Evolutionary conservation across 2,113 vertebrate genomes (phyloP), one percentile per base, ranked within the genome.

Genomic region (Microtus pennsylvanicus): DNA sequence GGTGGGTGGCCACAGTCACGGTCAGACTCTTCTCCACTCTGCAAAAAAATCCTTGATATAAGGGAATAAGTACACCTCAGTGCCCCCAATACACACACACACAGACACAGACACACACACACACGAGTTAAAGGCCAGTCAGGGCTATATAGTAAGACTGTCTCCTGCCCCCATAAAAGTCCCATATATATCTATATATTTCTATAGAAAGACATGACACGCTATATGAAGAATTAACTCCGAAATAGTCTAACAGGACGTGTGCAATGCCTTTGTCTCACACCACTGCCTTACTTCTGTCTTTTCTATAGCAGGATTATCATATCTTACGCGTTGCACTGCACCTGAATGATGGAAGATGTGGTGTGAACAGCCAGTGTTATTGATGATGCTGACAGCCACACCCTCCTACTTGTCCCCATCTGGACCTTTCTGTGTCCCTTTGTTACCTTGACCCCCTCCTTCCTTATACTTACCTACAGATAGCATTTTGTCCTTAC

Each of bases 301-400:
- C 70, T 83, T 45, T 35, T 8, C 69, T 76, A 1, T 22, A 7
- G 4, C 30, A 26, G 30, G 55, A n/a, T 63, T 11, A 35, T 10
- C 2, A 0, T 7, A 10, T 76, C 63, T 33, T 21, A 12, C 42
- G 45, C 13, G 38, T 72, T 9, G 1, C 5, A 5, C 69, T 26
- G 22, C 26, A 14, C 45, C 45, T 35, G 38, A 22, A 12, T 4
- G 47, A 28, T 42, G 4, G 74, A n/a, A 16, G 63, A 33, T 12
- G 35, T 12, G 38, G 55, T 26, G 1, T 35, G 52, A 87, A 14
- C 21, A 58, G 52, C 30, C 21, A 16, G 0, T 7, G 50, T 50
- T 16, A 10, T 58, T 78, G 69, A 11, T 3, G 35, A 58, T 0
- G 19, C 85, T 0, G 6, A 42, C 38, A 0, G 4, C 33, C 70